These are phyloP conservation scores for Drosophila mulleri DNA, from an alignment of 2,888 invertebrate species.

Conservation along the genomic window DNA sequence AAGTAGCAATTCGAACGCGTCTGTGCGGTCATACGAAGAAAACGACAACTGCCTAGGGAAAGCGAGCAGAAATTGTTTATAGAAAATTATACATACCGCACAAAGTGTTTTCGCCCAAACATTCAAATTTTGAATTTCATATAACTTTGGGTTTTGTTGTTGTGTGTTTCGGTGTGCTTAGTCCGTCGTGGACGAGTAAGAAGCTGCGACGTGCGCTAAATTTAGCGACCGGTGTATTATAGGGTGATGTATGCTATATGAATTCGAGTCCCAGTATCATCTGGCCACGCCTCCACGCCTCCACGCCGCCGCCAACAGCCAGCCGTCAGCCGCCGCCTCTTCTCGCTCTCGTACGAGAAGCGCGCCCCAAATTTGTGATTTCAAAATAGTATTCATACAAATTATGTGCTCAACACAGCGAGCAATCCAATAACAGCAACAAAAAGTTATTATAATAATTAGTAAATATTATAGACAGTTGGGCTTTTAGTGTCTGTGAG, in stretches of 20 bases:
- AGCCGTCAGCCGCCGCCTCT: constrained; percentile 3
- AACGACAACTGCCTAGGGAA: constrained; percentile 21
- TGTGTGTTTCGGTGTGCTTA: constrained; percentile 11
- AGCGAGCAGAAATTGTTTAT: constrained; percentile 42
- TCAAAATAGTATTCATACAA: constrained; percentile 33
- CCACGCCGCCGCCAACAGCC: constrained; percentile 4
- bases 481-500: constrained; percentile 1
- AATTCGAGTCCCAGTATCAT: constrained; percentile 45
- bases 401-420: constrained; percentile 35
- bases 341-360: constrained; percentile 7
- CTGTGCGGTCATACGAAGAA: constrained; percentile 31
- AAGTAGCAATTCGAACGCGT: constrained; percentile 72
- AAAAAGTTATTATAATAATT: constrained; percentile 14
- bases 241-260: constrained; percentile 67
- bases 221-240: constrained; percentile 73
- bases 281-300: constrained; percentile 26
- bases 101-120: constrained; percentile 68
- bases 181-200: constrained; percentile 20
- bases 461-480: constrained; percentile 19
- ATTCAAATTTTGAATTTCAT: constrained; percentile 50
- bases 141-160: constrained; percentile 43
- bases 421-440: constrained; percentile 17
- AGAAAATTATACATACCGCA: constrained; percentile 66
- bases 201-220: constrained; percentile 68
- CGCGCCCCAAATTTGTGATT: constrained; percentile 49